Evolutionary conservation across 2,797 vertebrate genomes (phyloP), one percentile per base, ranked within the genome.

Genomic region (Heteromormyrus szaboi): DNA sequence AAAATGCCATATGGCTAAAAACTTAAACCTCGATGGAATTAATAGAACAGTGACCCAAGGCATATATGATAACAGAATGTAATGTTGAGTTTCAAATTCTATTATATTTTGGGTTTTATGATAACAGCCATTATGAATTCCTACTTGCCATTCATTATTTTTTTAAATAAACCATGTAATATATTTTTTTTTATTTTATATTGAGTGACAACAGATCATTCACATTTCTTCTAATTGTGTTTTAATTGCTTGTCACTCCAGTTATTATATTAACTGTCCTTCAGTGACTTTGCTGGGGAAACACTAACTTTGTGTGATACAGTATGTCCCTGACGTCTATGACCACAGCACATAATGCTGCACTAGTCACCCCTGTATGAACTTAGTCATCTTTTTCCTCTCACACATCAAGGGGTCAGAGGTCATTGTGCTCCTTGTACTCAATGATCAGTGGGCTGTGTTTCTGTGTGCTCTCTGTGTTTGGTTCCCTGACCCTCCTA

Each of bases 1-100:
- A 17, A 53, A 54, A 5, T 86, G 29, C 53, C 2, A 5, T n/a
- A 59, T 86, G 22, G 85, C 33, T 59, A 86, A 56, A 86, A 86
- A 86, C 6, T 5, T 54, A 86, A 37, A 86, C 25, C 53, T 37
- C 17, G 6, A 11, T 59, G 85, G 85, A 86, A 56, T 86, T 56
- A 86, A 41, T 41, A 56, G 29, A 86, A 33, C 7, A 86, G 59
- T 54, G 53, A 56, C 50, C 17, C 53, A 86, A 54, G 14, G 48
- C 29, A 86, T 17, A 33, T 12, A 19, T 54, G 84, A 85, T 56
- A 86, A 86, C 25, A 54, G 25, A 86, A 86, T 53, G 50, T 86
- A 56, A 29, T 86, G 22, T 56, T 86, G 85, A 56, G 17, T 86
- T 86, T 86, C 12, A n/a, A 86, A 56, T 56, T 86, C 51, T 56